These are phyloP conservation scores for Phycodurus eques DNA, from an alignment of 2,113 vertebrate species.

Conservation along the genomic window DNA sequence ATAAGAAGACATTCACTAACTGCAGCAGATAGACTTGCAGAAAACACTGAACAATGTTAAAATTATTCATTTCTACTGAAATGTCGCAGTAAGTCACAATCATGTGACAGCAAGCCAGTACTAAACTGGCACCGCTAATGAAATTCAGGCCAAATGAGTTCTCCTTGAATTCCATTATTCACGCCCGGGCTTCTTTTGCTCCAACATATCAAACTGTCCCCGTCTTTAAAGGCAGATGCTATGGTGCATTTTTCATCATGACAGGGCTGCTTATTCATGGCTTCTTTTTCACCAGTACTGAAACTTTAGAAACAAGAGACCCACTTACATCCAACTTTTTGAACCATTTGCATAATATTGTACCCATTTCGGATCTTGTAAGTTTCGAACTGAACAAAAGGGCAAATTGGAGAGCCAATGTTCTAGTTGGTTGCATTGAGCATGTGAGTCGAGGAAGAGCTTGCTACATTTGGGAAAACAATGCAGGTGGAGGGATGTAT, in stretches of 20 bases:
- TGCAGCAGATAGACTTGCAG: not conserved
- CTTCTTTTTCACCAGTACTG: not conserved
- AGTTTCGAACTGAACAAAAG: not conserved
- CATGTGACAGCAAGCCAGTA: not conserved
- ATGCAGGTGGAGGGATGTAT: too few species aligned
- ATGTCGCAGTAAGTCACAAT: not conserved
- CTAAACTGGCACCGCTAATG: not conserved
- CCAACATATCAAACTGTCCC: not conserved
- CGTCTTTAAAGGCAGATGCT: not conserved
- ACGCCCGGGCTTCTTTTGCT: not conserved
- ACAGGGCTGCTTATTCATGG: not conserved
- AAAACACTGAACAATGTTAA: not conserved
- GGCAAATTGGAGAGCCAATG: not conserved
- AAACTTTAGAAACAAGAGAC: not conserved
- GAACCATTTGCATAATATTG: not conserved
- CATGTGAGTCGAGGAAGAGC: too few species aligned
- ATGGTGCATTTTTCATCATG: conserved; percentile 1
- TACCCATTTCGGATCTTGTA: not conserved
- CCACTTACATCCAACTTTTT: not conserved
- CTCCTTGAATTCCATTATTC: conserved; percentile 1
- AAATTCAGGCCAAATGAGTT: not conserved
- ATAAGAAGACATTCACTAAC: not conserved
- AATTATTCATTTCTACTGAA: not conserved
- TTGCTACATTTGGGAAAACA: too few species aligned
- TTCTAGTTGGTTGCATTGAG: too few species aligned